phyloP scores from a whole-genome alignment of 2,797 vertebrate species.

The Anas capensis region DNA sequence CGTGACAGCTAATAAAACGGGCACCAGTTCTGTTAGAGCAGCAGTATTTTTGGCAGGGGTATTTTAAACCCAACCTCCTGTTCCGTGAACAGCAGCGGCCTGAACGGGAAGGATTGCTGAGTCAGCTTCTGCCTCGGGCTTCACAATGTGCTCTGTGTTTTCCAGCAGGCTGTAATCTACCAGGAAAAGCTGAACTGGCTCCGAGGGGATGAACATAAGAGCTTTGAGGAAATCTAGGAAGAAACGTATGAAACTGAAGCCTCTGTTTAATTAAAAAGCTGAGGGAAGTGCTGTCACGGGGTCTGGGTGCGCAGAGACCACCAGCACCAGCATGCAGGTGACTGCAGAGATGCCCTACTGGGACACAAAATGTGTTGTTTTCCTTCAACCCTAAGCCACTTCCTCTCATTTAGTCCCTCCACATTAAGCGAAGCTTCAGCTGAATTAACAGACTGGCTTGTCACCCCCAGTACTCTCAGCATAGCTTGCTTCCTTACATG shows the following conservation, averaged over 20 bases:
- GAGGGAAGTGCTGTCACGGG: not conserved
- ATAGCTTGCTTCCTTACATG: not conserved
- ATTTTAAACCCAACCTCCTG: constrained; percentile 53
- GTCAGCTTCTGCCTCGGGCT: constrained; percentile 48
- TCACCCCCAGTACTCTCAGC: not conserved
- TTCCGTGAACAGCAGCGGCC: constrained; percentile 14
- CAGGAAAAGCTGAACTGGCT: not conserved
- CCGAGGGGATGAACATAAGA: not conserved
- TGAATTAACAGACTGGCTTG: not conserved
- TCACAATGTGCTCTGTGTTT: constrained; percentile 59
- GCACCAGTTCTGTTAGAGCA: not conserved
- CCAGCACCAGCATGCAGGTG: accelerated
- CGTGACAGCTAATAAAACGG: constrained; percentile 44
- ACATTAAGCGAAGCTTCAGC: not conserved
- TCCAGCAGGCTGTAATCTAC: constrained; percentile 32
- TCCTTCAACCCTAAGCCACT: not conserved
- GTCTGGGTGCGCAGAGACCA: not conserved
- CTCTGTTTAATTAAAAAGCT: not conserved
- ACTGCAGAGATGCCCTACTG: not conserved
- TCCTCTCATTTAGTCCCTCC: constrained; percentile 8
- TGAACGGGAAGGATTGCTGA: not conserved
- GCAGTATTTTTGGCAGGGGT: constrained; percentile 37
- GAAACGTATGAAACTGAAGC: not conserved
- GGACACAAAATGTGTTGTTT: not conserved
- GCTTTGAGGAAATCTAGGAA: not conserved